Conservation (phyloP, 2,113 vertebrate species). For the Empidonax traillii region DNA sequence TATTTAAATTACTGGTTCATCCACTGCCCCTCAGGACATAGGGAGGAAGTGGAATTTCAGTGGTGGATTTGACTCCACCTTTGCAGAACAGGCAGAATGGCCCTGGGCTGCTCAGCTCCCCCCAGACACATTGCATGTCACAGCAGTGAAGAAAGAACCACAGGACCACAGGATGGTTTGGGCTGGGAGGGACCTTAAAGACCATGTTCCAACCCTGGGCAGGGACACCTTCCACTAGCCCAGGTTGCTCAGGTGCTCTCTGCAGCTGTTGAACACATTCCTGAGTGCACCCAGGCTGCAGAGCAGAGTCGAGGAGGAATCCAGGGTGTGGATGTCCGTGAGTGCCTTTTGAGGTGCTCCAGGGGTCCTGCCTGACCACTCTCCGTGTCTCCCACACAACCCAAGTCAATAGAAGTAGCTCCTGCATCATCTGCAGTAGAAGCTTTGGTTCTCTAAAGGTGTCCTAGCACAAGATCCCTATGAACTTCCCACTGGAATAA, state of each 20-base stretch:
- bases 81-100: not conserved
- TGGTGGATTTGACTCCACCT: not conserved
- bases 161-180: not conserved
- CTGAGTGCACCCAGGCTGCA: not conserved
- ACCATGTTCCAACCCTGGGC: not conserved
- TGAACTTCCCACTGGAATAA: not conserved
- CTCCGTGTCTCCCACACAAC: not conserved
- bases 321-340: not conserved
- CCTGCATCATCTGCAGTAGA: not conserved
- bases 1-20: not conserved
- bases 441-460: not conserved
- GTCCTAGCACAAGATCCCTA: not conserved
- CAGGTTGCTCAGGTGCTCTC: not conserved
- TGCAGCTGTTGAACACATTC: fast-evolving
- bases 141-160: not conserved
- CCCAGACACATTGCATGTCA: not conserved
- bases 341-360: not conserved
- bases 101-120: not conserved
- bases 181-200: not conserved
- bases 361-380: not conserved
- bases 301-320: not conserved
- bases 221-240: not conserved
- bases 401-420: not conserved
- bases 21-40: not conserved
- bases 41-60: not conserved